Evolutionary conservation across 2,113 vertebrate species (phyloP), one percentile per base, ranked within the genome.

Genomic region (Propithecus coquereli): DNA sequence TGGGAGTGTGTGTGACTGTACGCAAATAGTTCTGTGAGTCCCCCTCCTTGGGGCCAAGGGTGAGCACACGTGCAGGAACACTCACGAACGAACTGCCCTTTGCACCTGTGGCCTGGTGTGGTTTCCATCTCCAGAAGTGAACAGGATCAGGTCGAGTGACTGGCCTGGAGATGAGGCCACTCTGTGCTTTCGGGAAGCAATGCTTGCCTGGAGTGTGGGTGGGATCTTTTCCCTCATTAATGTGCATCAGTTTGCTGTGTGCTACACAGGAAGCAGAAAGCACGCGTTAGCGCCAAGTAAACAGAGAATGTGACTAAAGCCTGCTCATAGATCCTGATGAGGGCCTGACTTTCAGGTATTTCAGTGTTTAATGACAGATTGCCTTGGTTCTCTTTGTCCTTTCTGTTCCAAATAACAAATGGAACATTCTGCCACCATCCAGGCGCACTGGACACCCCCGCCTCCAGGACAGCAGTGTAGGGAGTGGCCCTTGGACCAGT

Each of bases 321-420:
- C 85, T 80, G 85, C 92, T 59, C 18, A 0, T 11, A 90, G 61
- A 34, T 34, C 86, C 63, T 32, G 7, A 22, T 65, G 83, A 80
- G 45, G 86, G 66, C 3, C 81, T 11, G 50, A 71, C 86, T 81
- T 92, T 57, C 95, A 96, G 86, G 89, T 91, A 74, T 89, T 85
- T 63, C 2, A 0, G 43, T 59, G 70, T 61, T 86, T 95, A 93
- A 96, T 95, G 96, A 92, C 86, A 95, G 80, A 57, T 77, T 23
- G 8, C 14, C 57, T 82, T 25, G 88, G 22, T 79, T 96, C 89
- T 82, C n/a, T 93, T 66, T 89, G 52, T 85, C 54, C 65, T 65
- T 83, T 91, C 65, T 50, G 34, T 83, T 81, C 93, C 91, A 94
- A 92, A 93, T 86, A 79, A 32, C 37, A 90, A 90, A 80, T 71